A percentile compares a stretch with the other conserved stretches of the same genome.
These are phyloP conservation scores for Brachypalpus laphriformis DNA, from an alignment of 2,888 invertebrate genomes.

Conservation along the genomic window DNA sequence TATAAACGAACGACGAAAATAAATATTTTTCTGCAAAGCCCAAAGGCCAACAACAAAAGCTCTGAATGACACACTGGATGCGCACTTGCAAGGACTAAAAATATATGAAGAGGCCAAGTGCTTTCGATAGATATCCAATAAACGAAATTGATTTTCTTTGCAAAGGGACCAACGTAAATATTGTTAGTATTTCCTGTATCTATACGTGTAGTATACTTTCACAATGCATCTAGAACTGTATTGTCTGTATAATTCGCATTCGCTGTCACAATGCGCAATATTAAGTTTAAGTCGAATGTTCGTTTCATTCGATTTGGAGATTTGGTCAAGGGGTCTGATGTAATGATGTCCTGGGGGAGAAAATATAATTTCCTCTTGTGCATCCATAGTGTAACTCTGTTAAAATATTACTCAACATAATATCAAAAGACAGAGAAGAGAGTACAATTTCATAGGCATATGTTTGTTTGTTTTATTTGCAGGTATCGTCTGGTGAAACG, in stretches of 20 bases:
- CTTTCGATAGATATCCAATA: constrained; percentile 71
- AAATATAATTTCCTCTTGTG: constrained; percentile 64
- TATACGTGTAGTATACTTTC: neutral
- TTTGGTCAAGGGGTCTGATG: constrained; percentile 27
- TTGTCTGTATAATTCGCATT: constrained; percentile 23
- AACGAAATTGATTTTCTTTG: constrained; percentile 67
- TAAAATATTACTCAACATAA: constrained; percentile 25
- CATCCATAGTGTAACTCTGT: neutral
- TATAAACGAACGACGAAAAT: constrained; percentile 50
- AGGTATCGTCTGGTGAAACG: constrained; percentile 81
- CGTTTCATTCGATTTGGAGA: constrained; percentile 17
- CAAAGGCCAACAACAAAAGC: constrained; percentile 24
- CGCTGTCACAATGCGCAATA: constrained; percentile 56
- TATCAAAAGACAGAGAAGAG: neutral
- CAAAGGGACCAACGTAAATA: constrained; percentile 20
- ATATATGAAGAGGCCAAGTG: constrained; percentile 60
- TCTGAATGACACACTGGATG: constrained; percentile 33
- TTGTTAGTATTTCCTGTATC: neutral
- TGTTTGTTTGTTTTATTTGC: constrained; percentile 72
- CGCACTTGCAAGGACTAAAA: constrained; percentile 35
- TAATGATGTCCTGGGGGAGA: constrained; percentile 53
- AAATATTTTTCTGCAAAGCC: constrained; percentile 43
- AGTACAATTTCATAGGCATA: constrained; percentile 12
- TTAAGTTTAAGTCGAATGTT: constrained; percentile 59
- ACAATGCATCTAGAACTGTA: constrained; percentile 21